Percentiles rank a stretch among this genome's conserved stretches.
phyloP scores from a whole-genome alignment of 1,140 invertebrate genomes.

The Uloborus diversus region DNA sequence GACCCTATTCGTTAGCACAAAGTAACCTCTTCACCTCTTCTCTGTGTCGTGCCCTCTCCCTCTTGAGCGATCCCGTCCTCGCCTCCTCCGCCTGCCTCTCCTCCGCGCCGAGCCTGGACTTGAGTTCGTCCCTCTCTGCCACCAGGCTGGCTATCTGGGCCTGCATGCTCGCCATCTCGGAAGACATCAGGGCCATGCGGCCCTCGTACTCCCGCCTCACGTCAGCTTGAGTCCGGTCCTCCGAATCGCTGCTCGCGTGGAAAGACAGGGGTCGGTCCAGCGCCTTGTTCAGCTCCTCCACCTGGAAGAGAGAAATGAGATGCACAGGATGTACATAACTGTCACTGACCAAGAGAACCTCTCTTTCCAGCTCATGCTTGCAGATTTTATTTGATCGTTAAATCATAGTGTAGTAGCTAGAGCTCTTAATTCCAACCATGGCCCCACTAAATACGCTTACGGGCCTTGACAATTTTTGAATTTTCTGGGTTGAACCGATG shows the following conservation, averaged over 20 bases:
- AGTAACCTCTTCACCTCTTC: slow-evolving; percentile 57
- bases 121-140: slow-evolving; percentile 87
- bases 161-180: slow-evolving; percentile 86
- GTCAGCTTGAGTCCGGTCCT: background rate
- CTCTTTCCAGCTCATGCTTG: too few relatives aligned
- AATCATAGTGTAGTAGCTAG: too few relatives aligned
- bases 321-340: too few relatives aligned
- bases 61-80: slow-evolving; percentile 42
- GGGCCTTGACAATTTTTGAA: too few relatives aligned
- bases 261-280: slow-evolving; percentile 62
- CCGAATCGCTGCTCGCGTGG: background rate
- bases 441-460: too few relatives aligned
- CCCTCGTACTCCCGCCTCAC: slow-evolving; percentile 89
- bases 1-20: too few relatives aligned
- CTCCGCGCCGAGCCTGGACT: slow-evolving; percentile 87
- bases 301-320: too few relatives aligned
- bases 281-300: slow-evolving; percentile 82
- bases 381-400: too few relatives aligned
- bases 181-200: slow-evolving; percentile 82
- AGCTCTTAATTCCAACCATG: too few relatives aligned
- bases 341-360: too few relatives aligned
- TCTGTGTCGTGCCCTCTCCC: slow-evolving; percentile 52
- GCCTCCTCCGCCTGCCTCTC: slow-evolving; percentile 38
- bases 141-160: slow-evolving; percentile 82
- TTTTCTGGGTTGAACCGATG: too few relatives aligned